These are phyloP conservation scores for Amphimedon queenslandica DNA, from an alignment of 37 sponge, comb jelly and placozoan genomes.

Conservation along the genomic window DNA sequence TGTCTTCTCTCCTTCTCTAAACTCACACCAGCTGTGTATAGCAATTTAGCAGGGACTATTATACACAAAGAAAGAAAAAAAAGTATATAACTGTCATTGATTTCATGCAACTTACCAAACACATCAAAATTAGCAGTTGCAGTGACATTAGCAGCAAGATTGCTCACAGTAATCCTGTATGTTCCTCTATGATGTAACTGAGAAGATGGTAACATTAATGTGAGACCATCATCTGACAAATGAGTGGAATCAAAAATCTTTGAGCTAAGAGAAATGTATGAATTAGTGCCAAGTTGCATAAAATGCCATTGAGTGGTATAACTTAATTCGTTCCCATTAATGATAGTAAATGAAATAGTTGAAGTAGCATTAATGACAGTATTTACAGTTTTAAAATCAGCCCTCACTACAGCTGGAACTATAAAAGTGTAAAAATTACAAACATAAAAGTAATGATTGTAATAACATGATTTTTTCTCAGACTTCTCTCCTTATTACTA, in stretches of 20 bases:
- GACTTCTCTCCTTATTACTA: too few relatives aligned
- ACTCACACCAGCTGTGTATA: not conserved
- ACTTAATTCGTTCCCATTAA: too few relatives aligned
- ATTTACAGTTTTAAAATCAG: too few relatives aligned
- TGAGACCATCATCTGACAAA: not conserved
- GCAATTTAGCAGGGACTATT: not conserved
- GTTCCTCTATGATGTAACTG: not conserved
- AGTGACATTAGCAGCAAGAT: not conserved
- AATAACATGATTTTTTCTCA: too few relatives aligned
- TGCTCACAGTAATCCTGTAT: slow-evolving; percentile 1
- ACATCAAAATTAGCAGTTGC: slow-evolving; percentile 4
- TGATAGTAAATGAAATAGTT: too few relatives aligned
- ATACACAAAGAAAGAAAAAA: not conserved
- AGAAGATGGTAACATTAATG: not conserved
- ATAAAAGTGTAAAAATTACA: not conserved
- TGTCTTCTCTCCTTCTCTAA: not conserved
- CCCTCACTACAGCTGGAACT: too few relatives aligned
- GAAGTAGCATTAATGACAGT: too few relatives aligned
- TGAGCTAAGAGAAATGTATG: too few relatives aligned
- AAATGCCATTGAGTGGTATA: too few relatives aligned
- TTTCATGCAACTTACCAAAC: slow-evolving; percentile 20
- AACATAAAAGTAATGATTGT: not conserved
- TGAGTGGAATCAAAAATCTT: too few relatives aligned
- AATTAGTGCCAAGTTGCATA: too few relatives aligned
- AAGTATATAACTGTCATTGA: too few relatives aligned